Evolutionary conservation across 2,113 vertebrate species (phyloP), one percentile per base, ranked within the genome.

Genomic region (Gambusia affinis): DNA sequence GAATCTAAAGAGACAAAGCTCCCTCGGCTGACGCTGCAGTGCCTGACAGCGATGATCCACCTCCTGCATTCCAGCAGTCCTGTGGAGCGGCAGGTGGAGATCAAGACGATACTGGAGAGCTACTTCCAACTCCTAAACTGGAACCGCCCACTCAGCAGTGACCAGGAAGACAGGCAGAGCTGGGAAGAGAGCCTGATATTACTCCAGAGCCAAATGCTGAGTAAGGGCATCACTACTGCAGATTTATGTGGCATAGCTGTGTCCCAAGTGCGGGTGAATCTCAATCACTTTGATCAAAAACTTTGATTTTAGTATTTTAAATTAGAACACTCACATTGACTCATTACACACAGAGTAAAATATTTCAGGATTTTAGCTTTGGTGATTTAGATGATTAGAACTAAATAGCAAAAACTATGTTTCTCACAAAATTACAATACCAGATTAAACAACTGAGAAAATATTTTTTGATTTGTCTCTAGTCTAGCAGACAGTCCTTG

Each of bases 51-150:
- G 0, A 91, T 95, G 27, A 95, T 97, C 1, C 98, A 99, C 33
- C 86, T 96, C 37, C 92, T 99, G 71, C 97, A 99, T 44, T 72
- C 93, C 81, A 95, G 96, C 92, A 97, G 94, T 39, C 92, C 96
- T 0, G 89, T 89, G 0, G 92, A 95, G 42, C 91, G 97, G 7
- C 95, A 94, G 15, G 91, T 96, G 33, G 95, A 97, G 31, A 95
- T 98, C 90, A 92, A 93, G 12, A 75, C 87, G 0, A 93, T 98
- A 62, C 94, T 99, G 39, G 96, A 97, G 5, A 94, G 94, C 67
- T 99, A 95, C 91, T 99, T 99, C 87, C 94, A 93, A 74, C 92
- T 98, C 67, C 96, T 99, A 66, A 99, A 99, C 74, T 94, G 96
- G 0, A 95, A 97, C 89, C 94, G 95, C 6, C 95, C 94, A 14